Evolutionary conservation across 1,140 invertebrate genomes (phyloP).

Genomic region (Proctacanthus coquilletti): DNA sequence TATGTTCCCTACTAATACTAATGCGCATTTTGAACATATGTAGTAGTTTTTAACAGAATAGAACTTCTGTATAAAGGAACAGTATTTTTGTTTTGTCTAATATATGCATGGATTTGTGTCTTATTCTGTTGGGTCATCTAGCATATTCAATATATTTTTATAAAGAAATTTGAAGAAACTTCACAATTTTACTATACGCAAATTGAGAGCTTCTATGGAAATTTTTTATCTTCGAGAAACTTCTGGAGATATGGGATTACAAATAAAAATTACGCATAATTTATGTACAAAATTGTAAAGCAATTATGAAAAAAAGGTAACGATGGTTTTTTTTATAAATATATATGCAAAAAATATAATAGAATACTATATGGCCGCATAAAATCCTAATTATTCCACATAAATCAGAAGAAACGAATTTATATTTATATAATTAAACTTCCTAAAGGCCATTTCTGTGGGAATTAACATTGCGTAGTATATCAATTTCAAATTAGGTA

Average conservation of each 20-base stretch:
- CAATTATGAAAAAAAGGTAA: no score
- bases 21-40: constrained; percentile 5
- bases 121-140: no score
- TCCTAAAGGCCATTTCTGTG: no score
- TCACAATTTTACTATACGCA: background rate
- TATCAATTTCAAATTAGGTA: no score
- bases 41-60: background rate
- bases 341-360: background rate
- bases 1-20: no score
- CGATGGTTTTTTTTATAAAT: background rate
- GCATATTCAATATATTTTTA: no score
- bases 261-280: background rate
- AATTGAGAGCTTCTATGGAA: background rate
- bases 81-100: background rate
- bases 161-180: background rate
- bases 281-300: no score
- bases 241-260: background rate
- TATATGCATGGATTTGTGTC: no score
- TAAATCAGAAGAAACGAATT: no score
- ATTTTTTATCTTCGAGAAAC: background rate
- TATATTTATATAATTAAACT: constrained; percentile 1
- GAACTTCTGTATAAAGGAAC: background rate
- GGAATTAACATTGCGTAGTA: no score
- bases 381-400: no score
- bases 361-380: background rate